Evolutionary conservation across 2,888 invertebrate genomes (phyloP), one percentile per base, ranked within the genome.

Genomic region (Tachina fera): DNA sequence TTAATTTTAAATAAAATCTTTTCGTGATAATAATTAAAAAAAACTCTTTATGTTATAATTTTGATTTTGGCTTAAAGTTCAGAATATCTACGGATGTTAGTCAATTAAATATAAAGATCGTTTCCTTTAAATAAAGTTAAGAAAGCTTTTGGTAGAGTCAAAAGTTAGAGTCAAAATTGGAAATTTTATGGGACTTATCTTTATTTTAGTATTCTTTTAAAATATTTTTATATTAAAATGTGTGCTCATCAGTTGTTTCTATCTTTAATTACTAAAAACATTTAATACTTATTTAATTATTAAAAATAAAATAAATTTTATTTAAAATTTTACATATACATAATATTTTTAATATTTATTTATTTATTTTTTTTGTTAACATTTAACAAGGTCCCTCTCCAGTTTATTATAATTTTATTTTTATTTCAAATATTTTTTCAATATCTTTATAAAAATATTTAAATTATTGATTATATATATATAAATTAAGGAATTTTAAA

Each of bases 361-460:
- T 31, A 31, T 31, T 31, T 31, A 31, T 31, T 6, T 31, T 31
- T 61, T 80, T 60, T 84, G 81, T 86, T 82, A 82, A 84, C 82
- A 83, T 85, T 90, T 91, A 92, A 91, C 90, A 91, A 91, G 92
- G 92, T 91, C 92, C 92, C 91, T 92, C 91, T 90, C 91, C 92
- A 91, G 92, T 92, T 87, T 79, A 14, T 75, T 81, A 60, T 76
- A 75, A 45, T 61, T 71, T 60, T 16, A 58, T 39, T 70, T 72
- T 75, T 51, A 58, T 43, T 75, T 67, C 51, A 74, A 31, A 47
- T 41, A 13, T 77, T 75, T 68, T 68, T 51, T 58, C n/a, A 43
- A 74, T 68, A 41, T 16, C 45, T 72, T 49, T 70, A 76, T 83
- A 76, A 80, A 75, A 80, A 75, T 70, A 67, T 41, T 76, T 65